These are phyloP conservation scores for Chamaea fasciata DNA, from an alignment of 2,113 vertebrate species.

Conservation along the genomic window DNA sequence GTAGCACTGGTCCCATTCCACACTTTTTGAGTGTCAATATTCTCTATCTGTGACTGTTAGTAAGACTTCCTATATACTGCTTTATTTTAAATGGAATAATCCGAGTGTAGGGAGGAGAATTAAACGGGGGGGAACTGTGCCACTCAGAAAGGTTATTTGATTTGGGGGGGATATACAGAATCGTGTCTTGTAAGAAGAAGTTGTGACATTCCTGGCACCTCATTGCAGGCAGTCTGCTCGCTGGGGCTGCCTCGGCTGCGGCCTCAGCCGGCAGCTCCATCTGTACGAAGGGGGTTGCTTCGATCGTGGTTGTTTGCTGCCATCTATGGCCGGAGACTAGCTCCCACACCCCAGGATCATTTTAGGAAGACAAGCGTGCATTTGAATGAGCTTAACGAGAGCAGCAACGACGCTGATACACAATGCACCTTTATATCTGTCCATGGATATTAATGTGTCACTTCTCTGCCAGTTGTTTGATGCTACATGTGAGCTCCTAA, in stretches of 20 bases:
- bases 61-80: background rate
- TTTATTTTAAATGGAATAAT: background rate
- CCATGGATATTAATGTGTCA: background rate
- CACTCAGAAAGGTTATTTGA: background rate
- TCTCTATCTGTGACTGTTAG: background rate
- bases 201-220: background rate
- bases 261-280: background rate
- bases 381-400: background rate
- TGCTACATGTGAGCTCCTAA: background rate
- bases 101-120: rapidly evolving
- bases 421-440: background rate
- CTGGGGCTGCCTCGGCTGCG: background rate
- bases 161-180: background rate
- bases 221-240: rapidly evolving
- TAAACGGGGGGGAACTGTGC: background rate
- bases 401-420: background rate
- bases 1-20: background rate
- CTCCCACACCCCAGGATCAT: background rate
- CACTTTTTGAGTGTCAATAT: background rate
- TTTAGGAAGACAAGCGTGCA: background rate
- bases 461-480: background rate
- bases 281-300: background rate
- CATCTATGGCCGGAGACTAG: conserved; percentile 28
- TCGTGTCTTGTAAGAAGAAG: background rate
- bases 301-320: conserved; percentile 11